phyloP scores from a whole-genome alignment of 2,797 vertebrate species.

The Melanitta fusca region DNA sequence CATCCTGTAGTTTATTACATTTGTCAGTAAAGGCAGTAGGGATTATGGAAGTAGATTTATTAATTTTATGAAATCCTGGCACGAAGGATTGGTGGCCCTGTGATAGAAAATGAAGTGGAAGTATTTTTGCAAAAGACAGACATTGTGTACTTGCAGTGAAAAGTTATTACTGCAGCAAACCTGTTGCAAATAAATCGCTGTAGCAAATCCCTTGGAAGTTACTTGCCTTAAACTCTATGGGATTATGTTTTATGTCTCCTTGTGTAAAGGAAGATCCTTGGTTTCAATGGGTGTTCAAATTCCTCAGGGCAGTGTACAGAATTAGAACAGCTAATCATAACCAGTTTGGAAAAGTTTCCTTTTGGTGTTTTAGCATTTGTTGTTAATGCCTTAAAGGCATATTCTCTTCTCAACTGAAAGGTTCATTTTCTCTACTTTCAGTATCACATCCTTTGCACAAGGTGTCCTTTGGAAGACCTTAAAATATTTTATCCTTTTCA shows the following conservation, averaged over 20 bases:
- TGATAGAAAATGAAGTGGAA: constrained; percentile 61
- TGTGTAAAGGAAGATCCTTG: constrained; percentile 30
- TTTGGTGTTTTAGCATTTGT: constrained; percentile 20
- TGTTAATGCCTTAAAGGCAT: constrained; percentile 11
- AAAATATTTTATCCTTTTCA: neutral
- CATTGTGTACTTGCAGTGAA: constrained; percentile 37
- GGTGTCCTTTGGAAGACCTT: neutral
- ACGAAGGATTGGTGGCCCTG: constrained; percentile 48
- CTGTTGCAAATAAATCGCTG: constrained; percentile 45
- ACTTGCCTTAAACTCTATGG: neutral
- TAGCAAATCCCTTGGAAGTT: constrained; percentile 45
- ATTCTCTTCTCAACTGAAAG: neutral
- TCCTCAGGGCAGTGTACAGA: neutral
- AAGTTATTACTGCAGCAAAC: constrained; percentile 57
- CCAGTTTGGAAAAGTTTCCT: constrained; percentile 10
- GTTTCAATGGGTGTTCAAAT: constrained; percentile 3
- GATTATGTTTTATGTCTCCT: constrained; percentile 41
- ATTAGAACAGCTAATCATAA: constrained; percentile 20
- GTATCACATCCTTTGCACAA: neutral
- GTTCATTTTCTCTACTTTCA: neutral
- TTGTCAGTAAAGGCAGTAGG: constrained; percentile 78
- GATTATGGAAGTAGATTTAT: constrained; percentile 77
- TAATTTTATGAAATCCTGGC: constrained; percentile 77
- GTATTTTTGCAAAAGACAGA: constrained; percentile 65
- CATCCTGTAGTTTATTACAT: constrained; percentile 80